Base-by-base conservation (phyloP, 2,113 vertebrate genomes). In the Alectura lathami region DNA sequence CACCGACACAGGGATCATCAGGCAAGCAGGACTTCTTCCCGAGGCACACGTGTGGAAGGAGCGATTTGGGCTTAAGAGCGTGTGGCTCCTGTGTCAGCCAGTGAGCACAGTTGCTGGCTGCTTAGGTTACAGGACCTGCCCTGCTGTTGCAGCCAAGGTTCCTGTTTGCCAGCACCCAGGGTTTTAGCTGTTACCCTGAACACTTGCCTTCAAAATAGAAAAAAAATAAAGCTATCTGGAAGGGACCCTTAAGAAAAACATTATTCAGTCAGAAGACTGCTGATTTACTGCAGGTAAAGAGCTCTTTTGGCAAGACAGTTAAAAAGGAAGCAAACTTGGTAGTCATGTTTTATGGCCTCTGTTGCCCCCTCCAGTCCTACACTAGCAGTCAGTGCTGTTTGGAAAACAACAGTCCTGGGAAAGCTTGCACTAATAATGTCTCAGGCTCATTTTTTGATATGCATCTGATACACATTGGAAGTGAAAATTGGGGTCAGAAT, bases 291-390 rank as follows among this genome's bases (percentile, higher is more conserved):
- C 24, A 18, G 50, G 59, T 47, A 70, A 82, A 72, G 45, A 72
- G 64, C 47, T 88, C 23, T 43, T 68, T 78, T 88, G 68, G 47
- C 56, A 89, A 60, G 43, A 64, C 11, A 47, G 40, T 72, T 4
- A 21, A 91, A 84, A 86, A 53, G 30, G 70, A 89, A 89, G 43
- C 27, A 86, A 73, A 91, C 29, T 74, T 80, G 79, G 36, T 17
- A 73, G 70, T 60, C 78, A 75, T 59, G 83, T 96, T 96, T 95
- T 86, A 93, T 88, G 91, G 95, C 92, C 96, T 96, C 92, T 95
- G 66, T 96, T 97, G 96, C 96, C 95, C 96, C 91, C 96, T 96
- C 95, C 95, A 96, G 94, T 97, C 77, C 86, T 93, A 64, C 74
- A 73, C 68, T 82, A 93, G 94, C 88, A 96, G 92, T 64, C 23